These are phyloP conservation scores for Chymomyza costata DNA, from an alignment of 1,140 invertebrate genomes.

Conservation along the genomic window DNA sequence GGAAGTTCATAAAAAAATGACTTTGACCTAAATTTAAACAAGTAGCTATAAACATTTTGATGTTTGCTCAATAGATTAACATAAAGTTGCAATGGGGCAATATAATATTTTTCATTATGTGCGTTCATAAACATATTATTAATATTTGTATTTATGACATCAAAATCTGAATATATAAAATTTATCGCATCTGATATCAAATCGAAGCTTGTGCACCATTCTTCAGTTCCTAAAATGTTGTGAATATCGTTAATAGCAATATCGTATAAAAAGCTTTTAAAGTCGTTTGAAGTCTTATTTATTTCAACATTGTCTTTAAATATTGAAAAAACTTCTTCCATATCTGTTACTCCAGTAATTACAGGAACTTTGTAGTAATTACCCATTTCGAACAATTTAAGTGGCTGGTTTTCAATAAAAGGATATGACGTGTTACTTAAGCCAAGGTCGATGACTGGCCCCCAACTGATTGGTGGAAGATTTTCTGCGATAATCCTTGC, in stretches of 20 bases:
- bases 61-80: conserved; percentile 80
- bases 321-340: conserved; percentile 83
- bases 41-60: conserved; percentile 80
- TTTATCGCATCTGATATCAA: conserved; percentile 83
- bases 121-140: conserved; percentile 79
- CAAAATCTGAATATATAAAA: conserved; percentile 83
- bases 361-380: conserved; percentile 81
- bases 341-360: conserved; percentile 84
- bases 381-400: conserved; percentile 78
- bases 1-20: conserved; percentile 81
- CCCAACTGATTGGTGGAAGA: conserved; percentile 82
- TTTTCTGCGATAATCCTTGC: conserved; percentile 79
- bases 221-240: conserved; percentile 69
- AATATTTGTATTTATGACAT: conserved; percentile 77
- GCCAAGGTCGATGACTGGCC: conserved; percentile 83
- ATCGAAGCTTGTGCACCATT: conserved; percentile 82
- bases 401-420: conserved; percentile 82
- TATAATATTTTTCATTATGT: conserved; percentile 84
- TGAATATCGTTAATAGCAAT: conserved; percentile 78
- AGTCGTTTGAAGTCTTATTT: conserved; percentile 77
- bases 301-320: conserved; percentile 77
- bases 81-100: conserved; percentile 81
- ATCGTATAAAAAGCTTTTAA: conserved; percentile 80
- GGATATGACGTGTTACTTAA: conserved; percentile 81
- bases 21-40: conserved; percentile 85